phyloP scores from a whole-genome alignment of 2,888 invertebrate species.

The Tenthredo livida region DNA sequence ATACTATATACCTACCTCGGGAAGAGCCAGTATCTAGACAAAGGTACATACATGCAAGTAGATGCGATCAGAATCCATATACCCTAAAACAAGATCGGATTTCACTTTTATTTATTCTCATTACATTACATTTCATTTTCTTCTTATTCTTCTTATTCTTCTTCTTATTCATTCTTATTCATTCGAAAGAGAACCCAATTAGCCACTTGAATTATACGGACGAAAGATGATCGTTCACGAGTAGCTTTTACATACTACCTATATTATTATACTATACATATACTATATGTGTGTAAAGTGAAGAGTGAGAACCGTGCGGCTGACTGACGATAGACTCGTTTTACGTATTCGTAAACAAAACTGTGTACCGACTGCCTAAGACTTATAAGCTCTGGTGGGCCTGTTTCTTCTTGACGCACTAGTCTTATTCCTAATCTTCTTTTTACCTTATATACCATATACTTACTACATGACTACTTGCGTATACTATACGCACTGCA shows the following conservation, averaged over 20 bases:
- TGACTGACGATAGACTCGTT: constrained; percentile 50
- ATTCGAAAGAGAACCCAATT: not conserved
- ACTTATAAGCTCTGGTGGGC: not conserved
- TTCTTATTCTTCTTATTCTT: too few relatives aligned
- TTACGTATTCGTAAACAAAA: constrained; percentile 51
- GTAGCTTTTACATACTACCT: not conserved
- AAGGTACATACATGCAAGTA: not conserved
- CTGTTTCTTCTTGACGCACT: constrained; percentile 16
- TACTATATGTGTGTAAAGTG: not conserved
- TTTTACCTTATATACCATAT: not conserved
- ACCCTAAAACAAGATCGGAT: not conserved
- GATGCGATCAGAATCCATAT: not conserved
- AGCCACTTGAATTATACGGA: constrained; percentile 1
- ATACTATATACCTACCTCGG: not conserved
- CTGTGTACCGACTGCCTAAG: not conserved
- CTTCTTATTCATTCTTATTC: constrained; percentile 1
- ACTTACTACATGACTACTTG: not conserved
- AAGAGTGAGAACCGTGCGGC: not conserved
- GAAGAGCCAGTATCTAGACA: not conserved
- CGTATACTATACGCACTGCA: not conserved
- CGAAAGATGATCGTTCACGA: not conserved
- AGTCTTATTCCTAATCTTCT: not conserved
- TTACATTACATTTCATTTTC: not conserved
- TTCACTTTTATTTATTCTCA: not conserved
- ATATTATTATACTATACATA: not conserved